These are phyloP conservation scores for Monoplex corrugatus DNA, from an alignment of 2,888 invertebrate genomes.

Conservation along the genomic window DNA sequence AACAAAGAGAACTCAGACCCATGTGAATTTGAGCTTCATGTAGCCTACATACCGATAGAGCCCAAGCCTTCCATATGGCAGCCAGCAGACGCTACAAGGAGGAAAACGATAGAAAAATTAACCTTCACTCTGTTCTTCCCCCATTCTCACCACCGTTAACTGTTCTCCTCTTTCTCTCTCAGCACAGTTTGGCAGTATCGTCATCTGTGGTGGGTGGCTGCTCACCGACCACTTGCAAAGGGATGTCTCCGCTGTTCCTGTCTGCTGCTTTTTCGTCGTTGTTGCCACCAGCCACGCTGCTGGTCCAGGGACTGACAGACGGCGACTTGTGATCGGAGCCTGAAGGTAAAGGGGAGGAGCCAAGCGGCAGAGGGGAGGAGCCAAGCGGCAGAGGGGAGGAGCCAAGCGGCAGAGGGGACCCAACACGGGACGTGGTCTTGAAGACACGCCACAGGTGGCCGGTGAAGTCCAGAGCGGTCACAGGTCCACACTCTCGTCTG, in stretches of 20 bases:
- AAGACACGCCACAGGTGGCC: conserved; percentile 25
- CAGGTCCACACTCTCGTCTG: conserved; percentile 33
- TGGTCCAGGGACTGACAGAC: too few relatives aligned
- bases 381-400: not conserved
- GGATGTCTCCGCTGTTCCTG: not conserved
- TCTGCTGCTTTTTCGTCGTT: not conserved
- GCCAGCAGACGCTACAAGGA: too few relatives aligned
- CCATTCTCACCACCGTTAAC: too few relatives aligned
- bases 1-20: too few relatives aligned
- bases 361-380: not conserved
- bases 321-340: too few relatives aligned
- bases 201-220: not conserved
- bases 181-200: not conserved
- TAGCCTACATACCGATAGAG: too few relatives aligned
- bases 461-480: conserved; percentile 16
- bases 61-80: too few relatives aligned
- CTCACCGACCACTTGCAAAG: not conserved
- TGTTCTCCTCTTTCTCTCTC: not conserved
- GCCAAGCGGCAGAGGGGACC: not conserved
- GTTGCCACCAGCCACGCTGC: not conserved
- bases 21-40: too few relatives aligned
- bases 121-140: not conserved
- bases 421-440: not conserved
- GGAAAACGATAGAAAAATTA: too few relatives aligned
- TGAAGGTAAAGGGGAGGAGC: too few relatives aligned